Evolutionary conservation across 1,140 invertebrate species (phyloP), one percentile per base, ranked within the genome.

Genomic region (Araneus ventricosus): DNA sequence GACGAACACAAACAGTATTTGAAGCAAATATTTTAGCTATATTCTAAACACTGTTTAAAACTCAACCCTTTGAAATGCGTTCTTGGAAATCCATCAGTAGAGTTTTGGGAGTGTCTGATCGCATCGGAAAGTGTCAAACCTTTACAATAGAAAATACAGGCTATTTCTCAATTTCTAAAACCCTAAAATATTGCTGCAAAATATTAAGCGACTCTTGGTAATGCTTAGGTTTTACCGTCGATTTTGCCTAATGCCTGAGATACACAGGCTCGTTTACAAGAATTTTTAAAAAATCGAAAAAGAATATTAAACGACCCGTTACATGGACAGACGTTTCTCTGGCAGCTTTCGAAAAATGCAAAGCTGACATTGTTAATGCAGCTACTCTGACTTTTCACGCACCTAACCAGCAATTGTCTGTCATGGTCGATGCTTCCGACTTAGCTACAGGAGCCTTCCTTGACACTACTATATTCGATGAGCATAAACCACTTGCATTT

Each of bases 211-310:
- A 41, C 94, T 94, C 61, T 27, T 94, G 7, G 94, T 85, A 34
- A 57, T 94, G n/a, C 30, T 84, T 10, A 57, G 34, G 5, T 94
- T 90, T 45, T 94, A 93, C 59, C 82, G 92, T 27, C 30, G 75
- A 92, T 93, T 85, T 61, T 94, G 1, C 52, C 59, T 24, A 41
- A 88, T 45, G 82, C 39, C 41, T 7, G 20, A 52, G 2, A 37
- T 14, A 59, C 24, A 22, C 82, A n/a, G n/a, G n/a, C n/a, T n/a
- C n/a, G n/a, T n/a, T n/a, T n/a, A n/a, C n/a, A n/a, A n/a, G n/a
- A n/a, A 85, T n/a, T 85, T 85, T 57, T 52, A 30, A n/a, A 37
- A 27, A n/a, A 3, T n/a, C 4, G 1, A 85, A 85, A 85, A 85
- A 85, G n/a, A 85, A 85, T n/a, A 41, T 8, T 57, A 45, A 37